Percentiles rank a stretch among this genome's conserved stretches.
Evolutionary conservation across 2,113 vertebrate species (phyloP).

Genomic region (Oryzias woworae): DNA sequence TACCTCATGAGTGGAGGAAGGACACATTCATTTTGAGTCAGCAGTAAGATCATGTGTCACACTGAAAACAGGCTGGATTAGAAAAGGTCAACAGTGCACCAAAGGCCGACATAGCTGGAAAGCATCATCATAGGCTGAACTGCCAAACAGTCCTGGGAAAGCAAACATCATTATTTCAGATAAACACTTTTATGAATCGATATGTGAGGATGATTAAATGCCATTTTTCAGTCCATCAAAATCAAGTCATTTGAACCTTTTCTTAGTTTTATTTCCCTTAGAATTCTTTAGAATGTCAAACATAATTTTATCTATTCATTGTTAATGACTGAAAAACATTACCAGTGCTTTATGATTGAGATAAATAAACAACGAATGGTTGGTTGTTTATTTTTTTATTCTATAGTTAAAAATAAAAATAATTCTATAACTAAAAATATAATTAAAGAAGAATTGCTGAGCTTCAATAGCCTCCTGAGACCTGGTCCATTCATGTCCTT

Average conservation of each 20-base stretch:
- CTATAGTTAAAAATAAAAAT: no score
- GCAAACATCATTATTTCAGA: conserved; percentile 41
- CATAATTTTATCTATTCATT: no score
- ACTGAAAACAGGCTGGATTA: conserved; percentile 41
- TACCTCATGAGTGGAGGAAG: conserved; percentile 34
- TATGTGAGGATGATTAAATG: neutral
- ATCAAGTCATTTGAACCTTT: neutral
- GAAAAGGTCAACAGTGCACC: conserved; percentile 45
- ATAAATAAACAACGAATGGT: no score
- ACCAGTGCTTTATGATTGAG: no score
- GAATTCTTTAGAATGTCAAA: no score
- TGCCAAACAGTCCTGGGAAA: conserved; percentile 50
- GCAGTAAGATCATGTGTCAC: conserved; percentile 17
- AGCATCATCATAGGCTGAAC: conserved; percentile 48
- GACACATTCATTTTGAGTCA: conserved; percentile 49
- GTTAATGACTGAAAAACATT: no score
- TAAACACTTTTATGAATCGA: conserved; percentile 10
- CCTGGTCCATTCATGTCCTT: no score
- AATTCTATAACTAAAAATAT: no score
- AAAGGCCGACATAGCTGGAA: conserved; percentile 33
- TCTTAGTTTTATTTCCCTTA: neutral
- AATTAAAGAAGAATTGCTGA: no score
- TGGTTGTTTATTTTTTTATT: no score
- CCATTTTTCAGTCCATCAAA: neutral
- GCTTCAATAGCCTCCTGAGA: no score